These are phyloP conservation scores for Aradus depressus DNA, from an alignment of 2,888 invertebrate genomes.

Conservation along the genomic window DNA sequence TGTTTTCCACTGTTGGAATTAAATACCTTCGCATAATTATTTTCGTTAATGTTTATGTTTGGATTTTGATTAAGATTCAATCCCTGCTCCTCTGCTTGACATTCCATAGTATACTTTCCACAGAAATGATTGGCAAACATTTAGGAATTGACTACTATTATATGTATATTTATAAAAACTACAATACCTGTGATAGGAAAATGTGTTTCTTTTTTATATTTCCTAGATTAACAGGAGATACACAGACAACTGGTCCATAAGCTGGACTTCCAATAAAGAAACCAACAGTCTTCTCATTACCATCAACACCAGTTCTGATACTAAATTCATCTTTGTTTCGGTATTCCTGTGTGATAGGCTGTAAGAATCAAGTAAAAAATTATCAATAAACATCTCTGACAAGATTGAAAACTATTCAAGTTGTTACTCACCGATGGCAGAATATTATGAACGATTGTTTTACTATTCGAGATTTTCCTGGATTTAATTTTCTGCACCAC, in stretches of 20 bases:
- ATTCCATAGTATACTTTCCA: too few species aligned
- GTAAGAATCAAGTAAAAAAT: slow-evolving; percentile 17
- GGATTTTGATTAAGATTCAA: too few species aligned
- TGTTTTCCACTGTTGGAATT: too few species aligned
- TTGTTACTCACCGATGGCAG: slow-evolving; percentile 34
- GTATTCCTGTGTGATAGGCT: slow-evolving; percentile 36
- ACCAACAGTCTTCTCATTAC: slow-evolving; percentile 37
- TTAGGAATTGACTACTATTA: too few species aligned
- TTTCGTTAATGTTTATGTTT: too few species aligned
- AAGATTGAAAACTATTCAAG: neutral
- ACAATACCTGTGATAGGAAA: slow-evolving; percentile 32
- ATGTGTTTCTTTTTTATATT: slow-evolving; percentile 35
- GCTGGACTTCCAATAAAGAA: slow-evolving; percentile 34
- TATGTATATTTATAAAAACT: too few species aligned
- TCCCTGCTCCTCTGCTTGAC: too few species aligned
- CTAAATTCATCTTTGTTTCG: slow-evolving; percentile 39
- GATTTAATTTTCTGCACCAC: slow-evolving; percentile 27
- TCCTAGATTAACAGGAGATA: slow-evolving; percentile 34
- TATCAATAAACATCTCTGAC: neutral
- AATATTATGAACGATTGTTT: slow-evolving; percentile 29
- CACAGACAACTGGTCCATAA: slow-evolving; percentile 32
- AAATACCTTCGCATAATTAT: too few species aligned
- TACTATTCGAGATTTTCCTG: slow-evolving; percentile 19
- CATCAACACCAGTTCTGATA: slow-evolving; percentile 35
- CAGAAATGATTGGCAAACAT: too few species aligned